Evolutionary conservation across 1,140 invertebrate genomes (phyloP).

Genomic region (Bombus pascuorum): DNA sequence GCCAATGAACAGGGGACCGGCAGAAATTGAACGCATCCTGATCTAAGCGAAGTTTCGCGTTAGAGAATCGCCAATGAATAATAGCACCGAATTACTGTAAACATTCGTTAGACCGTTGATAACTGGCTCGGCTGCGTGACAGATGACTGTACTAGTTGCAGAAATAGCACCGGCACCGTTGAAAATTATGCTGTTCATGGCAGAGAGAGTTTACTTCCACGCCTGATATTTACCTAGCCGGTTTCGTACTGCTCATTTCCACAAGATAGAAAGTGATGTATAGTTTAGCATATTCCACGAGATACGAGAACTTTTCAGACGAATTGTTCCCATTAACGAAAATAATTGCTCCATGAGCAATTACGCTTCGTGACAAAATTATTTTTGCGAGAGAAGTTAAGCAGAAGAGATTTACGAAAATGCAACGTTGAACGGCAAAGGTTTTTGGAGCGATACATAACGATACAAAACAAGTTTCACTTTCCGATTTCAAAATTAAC

Average conservation of each 20-base stretch:
- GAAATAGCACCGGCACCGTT: background rate
- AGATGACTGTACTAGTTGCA: background rate
- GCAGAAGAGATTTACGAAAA: background rate
- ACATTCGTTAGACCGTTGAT: slow-evolving; percentile 37
- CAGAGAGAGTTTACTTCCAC: background rate
- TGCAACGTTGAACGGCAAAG: no score
- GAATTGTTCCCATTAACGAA: background rate
- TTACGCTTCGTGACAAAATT: background rate
- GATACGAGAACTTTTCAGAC: background rate
- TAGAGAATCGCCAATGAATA: slow-evolving; percentile 3
- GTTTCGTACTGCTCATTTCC: slow-evolving; percentile 13
- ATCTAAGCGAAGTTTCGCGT: slow-evolving; percentile 8
- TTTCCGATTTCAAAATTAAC: no score
- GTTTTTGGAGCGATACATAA: no score
- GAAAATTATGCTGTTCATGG: slow-evolving; percentile 30
- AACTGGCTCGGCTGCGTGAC: background rate
- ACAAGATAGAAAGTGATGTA: no score
- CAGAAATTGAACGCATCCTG: background rate
- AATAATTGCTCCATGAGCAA: background rate
- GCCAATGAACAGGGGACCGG: background rate
- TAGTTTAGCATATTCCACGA: no score
- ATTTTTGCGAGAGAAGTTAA: background rate
- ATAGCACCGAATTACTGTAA: slow-evolving; percentile 4
- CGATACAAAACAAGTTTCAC: background rate
- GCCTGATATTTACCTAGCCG: background rate